Conservation (phyloP, 2,888 invertebrate species). For the Xestoiulus laeticollis region DNA sequence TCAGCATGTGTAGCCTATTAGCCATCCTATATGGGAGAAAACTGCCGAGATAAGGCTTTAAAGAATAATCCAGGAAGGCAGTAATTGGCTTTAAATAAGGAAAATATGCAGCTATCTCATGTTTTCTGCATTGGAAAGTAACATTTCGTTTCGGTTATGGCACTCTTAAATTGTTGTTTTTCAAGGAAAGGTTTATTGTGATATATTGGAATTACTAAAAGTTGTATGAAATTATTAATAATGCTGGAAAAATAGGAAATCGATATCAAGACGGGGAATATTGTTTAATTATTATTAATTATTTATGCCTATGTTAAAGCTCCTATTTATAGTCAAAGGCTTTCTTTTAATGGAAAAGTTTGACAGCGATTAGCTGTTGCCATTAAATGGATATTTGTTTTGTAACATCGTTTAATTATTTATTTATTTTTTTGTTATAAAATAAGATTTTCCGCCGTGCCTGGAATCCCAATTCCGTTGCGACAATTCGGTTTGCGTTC, state of each 20-base stretch:
- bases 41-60: not conserved
- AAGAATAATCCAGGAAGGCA: conserved; percentile 38
- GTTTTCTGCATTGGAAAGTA: not conserved
- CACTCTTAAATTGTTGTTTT: not conserved
- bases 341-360: not conserved
- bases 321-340: too few relatives aligned
- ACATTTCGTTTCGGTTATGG: not conserved
- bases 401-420: not conserved
- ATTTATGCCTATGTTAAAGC: too few relatives aligned
- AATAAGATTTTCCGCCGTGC: conserved; percentile 84
- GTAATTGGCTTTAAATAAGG: conserved; percentile 18
- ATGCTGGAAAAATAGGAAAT: not conserved
- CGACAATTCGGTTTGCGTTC: conserved; percentile 92
- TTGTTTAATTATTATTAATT: too few relatives aligned
- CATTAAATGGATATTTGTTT: not conserved
- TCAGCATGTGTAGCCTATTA: conserved; percentile 39
- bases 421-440: not conserved
- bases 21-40: not conserved
- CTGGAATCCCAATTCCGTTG: conserved; percentile 92
- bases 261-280: not conserved
- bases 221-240: not conserved
- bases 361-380: too few relatives aligned
- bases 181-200: not conserved
- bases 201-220: not conserved
- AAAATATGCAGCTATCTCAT: conserved; percentile 27